Percentiles rank a stretch among this genome's conserved stretches.
phyloP scores from a whole-genome alignment of 2,888 invertebrate species.

The Papilio gigon region DNA sequence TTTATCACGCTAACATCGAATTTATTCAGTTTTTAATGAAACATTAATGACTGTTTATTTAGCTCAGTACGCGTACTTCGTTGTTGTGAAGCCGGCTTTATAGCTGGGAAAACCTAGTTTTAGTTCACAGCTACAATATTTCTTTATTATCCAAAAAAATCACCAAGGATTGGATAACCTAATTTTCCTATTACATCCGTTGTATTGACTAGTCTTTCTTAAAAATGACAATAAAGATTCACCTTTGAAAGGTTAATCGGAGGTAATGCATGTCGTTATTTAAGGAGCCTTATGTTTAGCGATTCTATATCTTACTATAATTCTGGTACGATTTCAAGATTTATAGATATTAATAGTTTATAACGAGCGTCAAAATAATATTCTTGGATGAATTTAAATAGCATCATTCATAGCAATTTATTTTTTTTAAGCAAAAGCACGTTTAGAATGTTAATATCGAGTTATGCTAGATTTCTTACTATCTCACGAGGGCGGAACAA shows the following conservation, averaged over 20 bases:
- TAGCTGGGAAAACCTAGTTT: background rate
- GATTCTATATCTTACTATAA: too few relatives aligned
- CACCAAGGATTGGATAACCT: background rate
- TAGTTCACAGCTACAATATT: background rate
- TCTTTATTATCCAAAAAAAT: background rate
- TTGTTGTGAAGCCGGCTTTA: background rate
- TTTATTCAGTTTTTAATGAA: slow-evolving; percentile 28
- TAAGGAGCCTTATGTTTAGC: too few relatives aligned
- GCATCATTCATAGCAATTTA: background rate
- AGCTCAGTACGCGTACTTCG: background rate
- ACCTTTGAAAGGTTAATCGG: too few relatives aligned
- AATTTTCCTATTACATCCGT: background rate
- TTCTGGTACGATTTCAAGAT: too few relatives aligned
- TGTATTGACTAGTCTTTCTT: background rate
- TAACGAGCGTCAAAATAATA: too few relatives aligned
- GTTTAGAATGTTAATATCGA: slow-evolving; percentile 7
- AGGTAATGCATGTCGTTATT: too few relatives aligned
- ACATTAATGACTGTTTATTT: slow-evolving; percentile 27
- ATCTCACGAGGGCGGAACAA: slow-evolving; percentile 45
- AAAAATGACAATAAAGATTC: background rate
- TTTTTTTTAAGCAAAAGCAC: slow-evolving; percentile 13
- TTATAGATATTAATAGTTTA: too few relatives aligned
- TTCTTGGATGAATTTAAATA: slow-evolving; percentile 11
- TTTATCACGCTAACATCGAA: slow-evolving; percentile 35
- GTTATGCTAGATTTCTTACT: slow-evolving; percentile 19